Conservation (phyloP, 2,113 vertebrate species). For the Nothocercus julius region DNA sequence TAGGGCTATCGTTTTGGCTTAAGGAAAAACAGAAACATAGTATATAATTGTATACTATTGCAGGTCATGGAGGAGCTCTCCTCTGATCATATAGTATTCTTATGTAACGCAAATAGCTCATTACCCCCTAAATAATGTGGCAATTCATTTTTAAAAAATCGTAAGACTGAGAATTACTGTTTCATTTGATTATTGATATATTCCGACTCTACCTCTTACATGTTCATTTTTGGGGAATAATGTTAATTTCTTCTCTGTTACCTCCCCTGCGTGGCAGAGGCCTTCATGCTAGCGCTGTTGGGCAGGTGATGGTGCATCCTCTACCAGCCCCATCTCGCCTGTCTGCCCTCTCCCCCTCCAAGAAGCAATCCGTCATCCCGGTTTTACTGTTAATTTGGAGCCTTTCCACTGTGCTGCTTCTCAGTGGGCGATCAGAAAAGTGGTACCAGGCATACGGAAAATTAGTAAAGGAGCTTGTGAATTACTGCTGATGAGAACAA, state of each 20-base stretch:
- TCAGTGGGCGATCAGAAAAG: conserved; percentile 55
- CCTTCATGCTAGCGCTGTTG: background rate
- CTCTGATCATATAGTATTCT: background rate
- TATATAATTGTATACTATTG: background rate
- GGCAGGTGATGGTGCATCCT: background rate
- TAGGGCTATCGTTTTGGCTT: background rate
- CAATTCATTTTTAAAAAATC: background rate
- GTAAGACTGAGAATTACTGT: background rate
- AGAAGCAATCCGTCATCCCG: background rate
- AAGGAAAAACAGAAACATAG: background rate
- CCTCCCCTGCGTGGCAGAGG: background rate
- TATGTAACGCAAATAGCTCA: background rate
- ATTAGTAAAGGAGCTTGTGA: conserved; percentile 47
- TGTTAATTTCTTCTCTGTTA: background rate
- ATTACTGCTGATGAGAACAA: conserved; percentile 49
- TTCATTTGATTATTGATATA: background rate
- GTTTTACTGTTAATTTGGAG: conserved; percentile 52
- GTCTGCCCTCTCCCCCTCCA: background rate
- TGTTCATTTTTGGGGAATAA: background rate
- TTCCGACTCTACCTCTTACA: background rate
- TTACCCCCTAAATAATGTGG: background rate
- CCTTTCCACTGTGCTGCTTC: conserved; percentile 52
- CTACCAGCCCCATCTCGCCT: background rate
- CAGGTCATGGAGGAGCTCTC: background rate
- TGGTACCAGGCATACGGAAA: conserved; percentile 12